phyloP scores from a whole-genome alignment of 2,888 invertebrate species.

The Ctena decussata region DNA sequence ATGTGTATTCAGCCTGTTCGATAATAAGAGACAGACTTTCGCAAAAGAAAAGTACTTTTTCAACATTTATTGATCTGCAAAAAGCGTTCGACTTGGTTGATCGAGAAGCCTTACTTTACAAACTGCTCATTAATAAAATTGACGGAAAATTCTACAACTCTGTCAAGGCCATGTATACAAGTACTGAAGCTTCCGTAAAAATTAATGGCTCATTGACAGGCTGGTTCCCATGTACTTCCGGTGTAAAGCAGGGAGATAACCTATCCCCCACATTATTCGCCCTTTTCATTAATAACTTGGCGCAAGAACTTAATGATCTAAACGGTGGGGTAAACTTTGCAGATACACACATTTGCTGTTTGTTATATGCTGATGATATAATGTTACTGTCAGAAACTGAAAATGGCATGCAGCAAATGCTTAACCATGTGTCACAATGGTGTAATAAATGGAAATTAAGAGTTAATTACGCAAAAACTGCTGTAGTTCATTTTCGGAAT shows the following conservation, averaged over 20 bases:
- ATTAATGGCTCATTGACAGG: not conserved
- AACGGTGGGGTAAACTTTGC: not conserved
- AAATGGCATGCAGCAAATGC: not conserved
- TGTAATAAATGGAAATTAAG: not conserved
- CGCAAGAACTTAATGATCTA: not conserved
- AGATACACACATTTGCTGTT: not conserved
- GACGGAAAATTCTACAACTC: conserved; percentile 31
- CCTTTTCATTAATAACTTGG: conserved; percentile 9
- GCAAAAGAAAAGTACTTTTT: conserved; percentile 20
- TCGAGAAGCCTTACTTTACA: conserved; percentile 19
- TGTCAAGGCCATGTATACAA: conserved; percentile 6
- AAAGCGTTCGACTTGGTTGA: conserved; percentile 34
- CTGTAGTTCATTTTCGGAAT: not conserved
- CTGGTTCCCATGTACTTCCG: conserved; percentile 4
- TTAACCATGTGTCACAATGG: not conserved
- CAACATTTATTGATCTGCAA: conserved; percentile 26
- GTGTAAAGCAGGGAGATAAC: conserved; percentile 23
- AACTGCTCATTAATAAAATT: conserved; percentile 14
- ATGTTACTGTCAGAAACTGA: not conserved
- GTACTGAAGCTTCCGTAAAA: not conserved
- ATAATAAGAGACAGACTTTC: conserved; percentile 4
- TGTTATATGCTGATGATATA: conserved; percentile 9
- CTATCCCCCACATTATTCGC: conserved; percentile 25
- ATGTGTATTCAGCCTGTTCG: not conserved
- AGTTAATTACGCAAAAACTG: not conserved